phyloP scores from a whole-genome alignment of 2,113 vertebrate genomes.

The Tragelaphus buxtoni region DNA sequence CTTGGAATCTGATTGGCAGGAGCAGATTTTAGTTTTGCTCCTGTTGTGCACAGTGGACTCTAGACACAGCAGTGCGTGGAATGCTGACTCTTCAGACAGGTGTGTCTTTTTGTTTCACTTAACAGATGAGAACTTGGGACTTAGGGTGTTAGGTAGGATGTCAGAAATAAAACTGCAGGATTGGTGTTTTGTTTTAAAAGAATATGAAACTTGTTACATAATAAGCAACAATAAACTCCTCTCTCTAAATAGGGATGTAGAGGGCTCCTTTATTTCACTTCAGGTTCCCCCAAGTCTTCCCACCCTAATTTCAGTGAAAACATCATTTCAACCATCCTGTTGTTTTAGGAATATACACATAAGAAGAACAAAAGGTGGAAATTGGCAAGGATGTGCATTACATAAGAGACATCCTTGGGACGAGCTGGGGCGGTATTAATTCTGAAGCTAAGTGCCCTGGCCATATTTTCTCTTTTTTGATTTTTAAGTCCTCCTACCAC shows the following conservation, averaged over 20 bases:
- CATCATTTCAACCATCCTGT: not conserved
- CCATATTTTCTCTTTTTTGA: not conserved
- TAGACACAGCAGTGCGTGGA: accelerated
- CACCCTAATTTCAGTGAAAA: not conserved
- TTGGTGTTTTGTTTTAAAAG: not conserved
- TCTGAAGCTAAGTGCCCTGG: not conserved
- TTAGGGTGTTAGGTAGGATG: not conserved
- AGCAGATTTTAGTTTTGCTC: not conserved
- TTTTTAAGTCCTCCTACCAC: not conserved
- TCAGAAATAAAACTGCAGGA: not conserved
- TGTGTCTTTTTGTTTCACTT: not conserved
- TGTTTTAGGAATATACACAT: not conserved
- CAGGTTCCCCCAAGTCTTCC: not conserved
- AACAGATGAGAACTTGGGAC: not conserved
- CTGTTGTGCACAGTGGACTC: accelerated
- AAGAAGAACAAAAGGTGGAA: not conserved
- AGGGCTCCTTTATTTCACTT: not conserved
- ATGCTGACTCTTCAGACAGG: not conserved
- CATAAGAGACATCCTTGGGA: not conserved
- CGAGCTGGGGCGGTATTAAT: not conserved
- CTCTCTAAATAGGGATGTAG: not conserved
- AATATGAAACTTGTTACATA: not conserved
- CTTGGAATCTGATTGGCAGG: not conserved
- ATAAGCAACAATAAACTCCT: not conserved
- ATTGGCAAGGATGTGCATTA: not conserved